These are phyloP conservation scores for Xiphorhynchus erythropygius DNA, from an alignment of 2,797 vertebrate genomes.

Conservation along the genomic window DNA sequence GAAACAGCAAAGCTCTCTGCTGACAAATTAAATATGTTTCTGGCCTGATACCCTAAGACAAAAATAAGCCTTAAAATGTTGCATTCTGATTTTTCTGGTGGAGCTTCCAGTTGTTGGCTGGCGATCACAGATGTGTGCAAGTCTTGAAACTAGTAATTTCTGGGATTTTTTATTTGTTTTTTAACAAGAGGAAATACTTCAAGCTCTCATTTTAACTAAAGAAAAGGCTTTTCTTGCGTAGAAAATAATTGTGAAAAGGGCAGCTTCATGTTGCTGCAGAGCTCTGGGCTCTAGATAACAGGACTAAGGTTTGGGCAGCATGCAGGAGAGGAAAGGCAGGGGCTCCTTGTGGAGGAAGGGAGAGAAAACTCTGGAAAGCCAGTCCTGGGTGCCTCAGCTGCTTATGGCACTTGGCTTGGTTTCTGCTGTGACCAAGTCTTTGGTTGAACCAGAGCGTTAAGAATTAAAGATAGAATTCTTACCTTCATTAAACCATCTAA, in stretches of 20 bases:
- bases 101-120: neutral
- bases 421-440: neutral
- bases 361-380: neutral
- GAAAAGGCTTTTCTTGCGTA: neutral
- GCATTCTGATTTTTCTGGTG: fast-evolving
- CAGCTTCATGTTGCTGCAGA: fast-evolving
- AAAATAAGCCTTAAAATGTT: neutral
- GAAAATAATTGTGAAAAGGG: neutral
- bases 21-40: neutral
- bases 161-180: neutral
- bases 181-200: neutral
- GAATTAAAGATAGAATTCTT: neutral
- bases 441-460: neutral
- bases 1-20: neutral
- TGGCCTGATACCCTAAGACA: neutral
- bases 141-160: neutral
- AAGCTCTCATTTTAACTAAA: neutral
- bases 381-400: neutral
- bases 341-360: neutral
- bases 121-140: fast-evolving
- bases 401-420: neutral
- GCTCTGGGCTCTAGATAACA: fast-evolving
- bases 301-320: neutral
- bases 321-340: neutral
- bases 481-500: neutral